Conservation (phyloP, 2,797 vertebrate genomes). For the Sebastolobus alascanus region DNA sequence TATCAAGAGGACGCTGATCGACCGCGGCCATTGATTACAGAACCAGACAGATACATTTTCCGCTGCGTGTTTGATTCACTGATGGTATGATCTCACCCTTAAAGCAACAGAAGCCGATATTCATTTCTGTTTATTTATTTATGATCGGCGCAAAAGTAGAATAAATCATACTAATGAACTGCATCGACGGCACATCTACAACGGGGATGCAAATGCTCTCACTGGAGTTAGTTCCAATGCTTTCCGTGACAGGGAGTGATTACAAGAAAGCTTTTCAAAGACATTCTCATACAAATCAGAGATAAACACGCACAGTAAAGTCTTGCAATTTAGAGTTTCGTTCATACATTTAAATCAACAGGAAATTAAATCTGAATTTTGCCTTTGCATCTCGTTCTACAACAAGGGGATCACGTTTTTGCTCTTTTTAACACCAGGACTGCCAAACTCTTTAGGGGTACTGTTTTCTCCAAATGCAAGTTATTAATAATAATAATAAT, state of each 20-base stretch:
- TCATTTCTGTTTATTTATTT: conserved; percentile 10
- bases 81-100: conserved; percentile 34
- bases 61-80: conserved; percentile 1
- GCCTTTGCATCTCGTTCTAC: neutral
- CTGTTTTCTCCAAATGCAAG: no score
- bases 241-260: neutral
- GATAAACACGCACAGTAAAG: neutral
- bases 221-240: neutral
- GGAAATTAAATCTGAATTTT: neutral
- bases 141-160: neutral
- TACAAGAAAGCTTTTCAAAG: neutral
- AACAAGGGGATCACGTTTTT: neutral
- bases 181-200: neutral
- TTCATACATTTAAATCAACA: neutral
- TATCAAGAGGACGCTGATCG: conserved; percentile 44
- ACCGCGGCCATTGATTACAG: conserved; percentile 42
- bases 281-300: neutral
- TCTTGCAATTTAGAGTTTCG: neutral
- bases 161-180: conserved; percentile 25
- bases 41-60: conserved; percentile 18
- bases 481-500: no score
- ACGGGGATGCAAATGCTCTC: neutral
- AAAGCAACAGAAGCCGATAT: conserved; percentile 13
- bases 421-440: neutral
- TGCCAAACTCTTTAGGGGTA: no score